A percentile compares a stretch with the other conserved stretches of the same genome.
phyloP scores from a whole-genome alignment of 2,113 vertebrate genomes.

The Dipodomys spectabilis region DNA sequence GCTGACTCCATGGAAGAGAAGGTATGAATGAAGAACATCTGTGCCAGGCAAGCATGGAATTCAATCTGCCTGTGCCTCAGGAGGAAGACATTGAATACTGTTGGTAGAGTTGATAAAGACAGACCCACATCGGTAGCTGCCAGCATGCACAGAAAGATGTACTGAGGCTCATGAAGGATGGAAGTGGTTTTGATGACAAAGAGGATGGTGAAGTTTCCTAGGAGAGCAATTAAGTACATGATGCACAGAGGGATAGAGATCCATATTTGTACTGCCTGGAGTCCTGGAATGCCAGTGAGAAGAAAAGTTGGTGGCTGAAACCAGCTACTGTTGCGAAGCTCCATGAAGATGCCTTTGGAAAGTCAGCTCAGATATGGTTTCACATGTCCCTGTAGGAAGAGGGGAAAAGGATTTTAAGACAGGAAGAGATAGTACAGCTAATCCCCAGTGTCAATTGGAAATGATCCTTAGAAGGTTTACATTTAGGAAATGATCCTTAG shows the following conservation, averaged over 20 bases:
- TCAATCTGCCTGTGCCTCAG: conserved; percentile 54
- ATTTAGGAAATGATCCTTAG: not conserved
- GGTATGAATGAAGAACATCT: conserved; percentile 78
- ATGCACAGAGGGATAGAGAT: conserved; percentile 60
- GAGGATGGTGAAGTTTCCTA: conserved; percentile 69
- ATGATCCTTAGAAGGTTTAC: not conserved
- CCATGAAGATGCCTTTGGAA: not conserved
- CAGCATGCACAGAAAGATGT: conserved; percentile 72
- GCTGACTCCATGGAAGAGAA: conserved; percentile 75
- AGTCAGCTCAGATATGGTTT: not conserved
- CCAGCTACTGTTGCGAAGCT: conserved; percentile 46
- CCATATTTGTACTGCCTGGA: conserved; percentile 50
- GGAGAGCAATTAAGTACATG: conserved; percentile 41
- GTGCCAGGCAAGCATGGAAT: conserved; percentile 69
- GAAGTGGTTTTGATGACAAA: not conserved
- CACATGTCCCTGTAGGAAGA: not conserved
- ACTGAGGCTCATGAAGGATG: conserved; percentile 58
- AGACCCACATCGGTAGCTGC: conserved; percentile 69
- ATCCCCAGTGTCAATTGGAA: not conserved
- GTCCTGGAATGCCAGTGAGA: conserved; percentile 63
- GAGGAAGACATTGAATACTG: conserved; percentile 70
- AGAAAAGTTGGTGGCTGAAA: conserved; percentile 65
- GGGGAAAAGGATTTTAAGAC: not conserved
- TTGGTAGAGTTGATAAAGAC: conserved; percentile 67
- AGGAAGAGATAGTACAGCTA: not conserved